A percentile compares a stretch with the other conserved stretches of the same genome.
Evolutionary conservation across 2,113 vertebrate genomes (phyloP).

Genomic region (Cryptotis parvus): DNA sequence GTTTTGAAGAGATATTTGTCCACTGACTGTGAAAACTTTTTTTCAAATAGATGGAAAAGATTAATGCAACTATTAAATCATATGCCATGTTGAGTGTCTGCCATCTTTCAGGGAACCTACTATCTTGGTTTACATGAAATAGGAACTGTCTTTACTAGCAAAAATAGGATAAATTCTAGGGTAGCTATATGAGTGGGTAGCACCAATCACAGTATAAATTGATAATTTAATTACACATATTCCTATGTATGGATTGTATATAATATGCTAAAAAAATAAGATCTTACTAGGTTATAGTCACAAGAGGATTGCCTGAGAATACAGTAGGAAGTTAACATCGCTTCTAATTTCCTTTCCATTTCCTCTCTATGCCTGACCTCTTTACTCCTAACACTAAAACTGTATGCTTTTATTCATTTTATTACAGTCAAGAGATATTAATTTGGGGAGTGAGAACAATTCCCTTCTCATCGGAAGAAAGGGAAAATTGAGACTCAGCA

Average conservation of each 20-base stretch:
- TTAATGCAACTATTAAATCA: constrained; percentile 51
- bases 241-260: not conserved
- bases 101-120: not conserved
- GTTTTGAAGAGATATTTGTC: constrained; percentile 21
- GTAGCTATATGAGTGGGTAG: not conserved
- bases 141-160: not conserved
- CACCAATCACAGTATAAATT: not conserved
- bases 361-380: not conserved
- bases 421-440: constrained; percentile 62
- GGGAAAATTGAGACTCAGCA: constrained; percentile 51
- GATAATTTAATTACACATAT: constrained; percentile 16
- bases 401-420: constrained; percentile 21
- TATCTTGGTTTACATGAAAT: not conserved
- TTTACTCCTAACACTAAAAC: constrained; percentile 57
- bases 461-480: constrained; percentile 56
- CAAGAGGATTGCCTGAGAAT: not conserved
- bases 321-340: not conserved
- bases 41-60: constrained; percentile 44
- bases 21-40: not conserved
- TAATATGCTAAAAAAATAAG: not conserved
- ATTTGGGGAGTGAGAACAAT: constrained; percentile 28
- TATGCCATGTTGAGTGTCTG: constrained; percentile 13
- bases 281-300: not conserved
- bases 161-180: constrained; percentile 7
- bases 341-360: constrained; percentile 37